Evolutionary conservation across 2,888 invertebrate species (phyloP).

Genomic region (Tipula lateralis): DNA sequence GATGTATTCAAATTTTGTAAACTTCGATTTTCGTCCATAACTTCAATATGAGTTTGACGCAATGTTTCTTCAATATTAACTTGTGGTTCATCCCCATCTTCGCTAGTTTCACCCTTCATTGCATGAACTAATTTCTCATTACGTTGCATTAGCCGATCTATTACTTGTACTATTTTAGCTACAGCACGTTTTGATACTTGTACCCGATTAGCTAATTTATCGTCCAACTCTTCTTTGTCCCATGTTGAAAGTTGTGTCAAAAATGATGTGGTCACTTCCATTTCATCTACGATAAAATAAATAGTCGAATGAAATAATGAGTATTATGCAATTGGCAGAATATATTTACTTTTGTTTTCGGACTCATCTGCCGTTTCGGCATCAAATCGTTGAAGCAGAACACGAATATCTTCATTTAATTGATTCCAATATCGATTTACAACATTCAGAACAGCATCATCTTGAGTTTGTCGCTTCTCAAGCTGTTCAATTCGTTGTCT

Average conservation of each 20-base stretch:
- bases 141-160: slow-evolving; percentile 90
- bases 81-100: slow-evolving; percentile 35
- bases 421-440: slow-evolving; percentile 97
- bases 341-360: slow-evolving; percentile 76
- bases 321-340: not conserved
- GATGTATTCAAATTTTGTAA: slow-evolving; percentile 88
- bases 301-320: slow-evolving; percentile 31
- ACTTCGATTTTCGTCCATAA: slow-evolving; percentile 85
- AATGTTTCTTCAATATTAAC: slow-evolving; percentile 69
- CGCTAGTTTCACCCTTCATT: slow-evolving; percentile 59
- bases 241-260: slow-evolving; percentile 92
- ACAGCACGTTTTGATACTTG: slow-evolving; percentile 95
- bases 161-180: slow-evolving; percentile 93
- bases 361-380: slow-evolving; percentile 95
- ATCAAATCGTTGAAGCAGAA: slow-evolving; percentile 91
- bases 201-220: slow-evolving; percentile 90
- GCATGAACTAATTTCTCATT: slow-evolving; percentile 91
- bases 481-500: slow-evolving; percentile 89
- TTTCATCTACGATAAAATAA: slow-evolving; percentile 66
- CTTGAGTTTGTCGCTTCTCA: slow-evolving; percentile 91
- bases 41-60: slow-evolving; percentile 76
- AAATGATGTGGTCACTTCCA: slow-evolving; percentile 93
- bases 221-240: slow-evolving; percentile 96
- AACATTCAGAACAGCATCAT: slow-evolving; percentile 95
- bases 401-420: slow-evolving; percentile 93